phyloP scores from a whole-genome alignment of 2,113 vertebrate species.

The Elephantulus edwardii region DNA sequence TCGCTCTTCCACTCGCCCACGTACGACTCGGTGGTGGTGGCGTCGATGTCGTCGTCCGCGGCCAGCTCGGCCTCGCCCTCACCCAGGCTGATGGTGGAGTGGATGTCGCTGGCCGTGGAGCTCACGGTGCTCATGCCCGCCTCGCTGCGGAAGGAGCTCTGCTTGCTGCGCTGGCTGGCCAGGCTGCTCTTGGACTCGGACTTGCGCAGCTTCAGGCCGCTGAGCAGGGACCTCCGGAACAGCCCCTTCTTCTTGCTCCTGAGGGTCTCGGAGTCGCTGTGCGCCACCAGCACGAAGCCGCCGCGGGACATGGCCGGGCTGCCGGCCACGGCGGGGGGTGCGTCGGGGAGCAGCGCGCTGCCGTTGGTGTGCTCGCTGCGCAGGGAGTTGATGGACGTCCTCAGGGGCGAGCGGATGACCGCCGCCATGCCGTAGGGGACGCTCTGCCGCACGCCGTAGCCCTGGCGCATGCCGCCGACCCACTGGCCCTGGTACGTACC shows the following conservation, averaged over 20 bases:
- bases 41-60: conserved; percentile 93
- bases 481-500: conserved; percentile 98
- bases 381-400: conserved; percentile 98
- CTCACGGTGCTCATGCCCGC: conserved; percentile 97
- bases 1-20: conserved; percentile 97
- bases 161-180: conserved; percentile 98
- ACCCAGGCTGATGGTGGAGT: conserved; percentile 97
- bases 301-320: conserved; percentile 93
- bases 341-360: conserved; percentile 87
- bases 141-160: conserved; percentile 99
- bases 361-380: conserved; percentile 97
- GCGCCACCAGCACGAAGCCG: conserved; percentile 93
- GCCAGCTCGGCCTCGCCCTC: conserved; percentile 91
- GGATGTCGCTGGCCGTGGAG: conserved; percentile 95
- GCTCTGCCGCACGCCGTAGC: conserved; percentile 97
- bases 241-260: conserved; percentile 95
- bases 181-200: conserved; percentile 98
- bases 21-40: conserved; percentile 97
- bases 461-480: conserved; percentile 96
- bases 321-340: conserved; percentile 88
- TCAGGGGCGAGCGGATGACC: conserved; percentile 96
- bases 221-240: conserved; percentile 96
- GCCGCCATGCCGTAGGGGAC: conserved; percentile 98
- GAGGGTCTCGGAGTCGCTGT: conserved; percentile 92
- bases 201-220: conserved; percentile 95